Percentiles rank a stretch among this genome's conserved stretches.
phyloP scores from a whole-genome alignment of 2,888 invertebrate species.

The Phengaris arion region DNA sequence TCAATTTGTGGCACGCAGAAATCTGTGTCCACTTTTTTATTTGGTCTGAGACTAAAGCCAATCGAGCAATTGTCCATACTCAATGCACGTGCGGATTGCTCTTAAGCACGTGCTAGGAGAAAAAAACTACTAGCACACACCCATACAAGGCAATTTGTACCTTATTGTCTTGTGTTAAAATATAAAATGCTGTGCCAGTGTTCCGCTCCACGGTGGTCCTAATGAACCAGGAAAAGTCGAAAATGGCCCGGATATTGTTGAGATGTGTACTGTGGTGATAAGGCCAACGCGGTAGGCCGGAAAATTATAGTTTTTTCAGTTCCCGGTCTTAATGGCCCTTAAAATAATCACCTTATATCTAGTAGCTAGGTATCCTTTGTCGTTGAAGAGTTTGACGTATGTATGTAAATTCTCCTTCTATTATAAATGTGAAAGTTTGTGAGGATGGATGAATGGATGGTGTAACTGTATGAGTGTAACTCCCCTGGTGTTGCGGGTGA shows the following conservation, averaged over 20 bases:
- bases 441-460: too few relatives aligned
- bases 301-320: slow-evolving; percentile 27
- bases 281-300: slow-evolving; percentile 28
- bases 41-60: neutral
- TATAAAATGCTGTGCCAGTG: neutral
- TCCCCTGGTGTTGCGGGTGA: too few relatives aligned
- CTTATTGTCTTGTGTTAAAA: neutral
- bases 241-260: slow-evolving; percentile 25
- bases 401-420: neutral
- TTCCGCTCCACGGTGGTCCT: slow-evolving; percentile 36
- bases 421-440: too few relatives aligned
- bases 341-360: slow-evolving; percentile 15
- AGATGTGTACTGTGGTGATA: slow-evolving; percentile 27
- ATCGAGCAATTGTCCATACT: slow-evolving; percentile 32
- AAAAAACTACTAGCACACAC: slow-evolving; percentile 31
- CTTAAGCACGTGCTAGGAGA: slow-evolving; percentile 42
- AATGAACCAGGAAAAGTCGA: slow-evolving; percentile 36
- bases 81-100: slow-evolving; percentile 41
- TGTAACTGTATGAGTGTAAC: too few relatives aligned
- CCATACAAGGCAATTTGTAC: neutral
- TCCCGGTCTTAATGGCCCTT: slow-evolving; percentile 17
- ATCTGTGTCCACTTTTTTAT: too few relatives aligned
- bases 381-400: neutral
- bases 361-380: neutral
- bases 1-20: too few relatives aligned